phyloP scores from a whole-genome alignment of 2,888 invertebrate species.

The Plagodis pulveraria region DNA sequence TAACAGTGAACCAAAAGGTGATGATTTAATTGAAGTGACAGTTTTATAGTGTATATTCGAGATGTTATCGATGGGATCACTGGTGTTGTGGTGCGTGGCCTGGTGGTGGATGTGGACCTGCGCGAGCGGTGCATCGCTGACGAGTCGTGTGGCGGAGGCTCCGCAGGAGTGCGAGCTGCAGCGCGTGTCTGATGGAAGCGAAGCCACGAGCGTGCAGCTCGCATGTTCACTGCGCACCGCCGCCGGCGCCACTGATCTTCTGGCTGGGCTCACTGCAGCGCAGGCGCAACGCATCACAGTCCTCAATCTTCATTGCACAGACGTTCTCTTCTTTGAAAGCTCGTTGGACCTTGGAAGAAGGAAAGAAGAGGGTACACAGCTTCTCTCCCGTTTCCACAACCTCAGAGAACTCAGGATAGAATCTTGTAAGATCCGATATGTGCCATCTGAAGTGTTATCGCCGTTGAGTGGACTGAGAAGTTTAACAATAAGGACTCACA shows the following conservation, averaged over 20 bases:
- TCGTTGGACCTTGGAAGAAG: slow-evolving; percentile 85
- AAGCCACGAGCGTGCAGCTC: slow-evolving; percentile 84
- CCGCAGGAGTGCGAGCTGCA: slow-evolving; percentile 91
- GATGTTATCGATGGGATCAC: slow-evolving; percentile 79
- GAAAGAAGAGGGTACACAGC: slow-evolving; percentile 82
- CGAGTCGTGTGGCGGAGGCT: slow-evolving; percentile 85
- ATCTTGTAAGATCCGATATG: slow-evolving; percentile 90
- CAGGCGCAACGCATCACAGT: slow-evolving; percentile 89
- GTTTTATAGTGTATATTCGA: slow-evolving; percentile 77
- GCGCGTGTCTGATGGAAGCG: slow-evolving; percentile 81
- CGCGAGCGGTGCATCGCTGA: slow-evolving; percentile 75
- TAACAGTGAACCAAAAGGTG: slow-evolving; percentile 70
- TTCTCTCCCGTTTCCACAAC: slow-evolving; percentile 86
- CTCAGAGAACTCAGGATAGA: slow-evolving; percentile 89
- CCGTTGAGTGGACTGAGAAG: slow-evolving; percentile 87
- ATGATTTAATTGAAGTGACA: slow-evolving; percentile 79
- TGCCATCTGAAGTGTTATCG: slow-evolving; percentile 89
- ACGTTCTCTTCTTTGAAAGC: slow-evolving; percentile 89
- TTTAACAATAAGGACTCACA: slow-evolving; percentile 89
- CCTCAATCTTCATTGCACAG: slow-evolving; percentile 88
- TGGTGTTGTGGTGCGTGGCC: slow-evolving; percentile 68
- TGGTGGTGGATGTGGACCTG: slow-evolving; percentile 72
- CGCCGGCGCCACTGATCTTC: slow-evolving; percentile 87
- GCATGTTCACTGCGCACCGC: slow-evolving; percentile 88
- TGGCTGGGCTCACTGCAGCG: slow-evolving; percentile 86